These are phyloP conservation scores for Pithys albifrons DNA, from an alignment of 2,113 vertebrate genomes.

Conservation along the genomic window DNA sequence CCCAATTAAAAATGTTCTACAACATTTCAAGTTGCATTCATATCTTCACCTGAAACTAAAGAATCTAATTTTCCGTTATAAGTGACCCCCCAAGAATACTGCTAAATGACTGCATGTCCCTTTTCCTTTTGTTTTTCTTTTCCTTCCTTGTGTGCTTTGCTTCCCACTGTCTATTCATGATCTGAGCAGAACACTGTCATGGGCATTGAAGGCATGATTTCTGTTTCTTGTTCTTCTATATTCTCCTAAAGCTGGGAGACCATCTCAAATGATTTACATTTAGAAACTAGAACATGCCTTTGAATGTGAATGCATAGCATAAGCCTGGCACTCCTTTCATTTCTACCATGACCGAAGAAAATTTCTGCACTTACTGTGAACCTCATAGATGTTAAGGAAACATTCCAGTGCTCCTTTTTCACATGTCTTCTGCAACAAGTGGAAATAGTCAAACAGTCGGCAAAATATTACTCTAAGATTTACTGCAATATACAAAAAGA, in stretches of 20 bases:
- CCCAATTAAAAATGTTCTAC: neutral
- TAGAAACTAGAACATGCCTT: constrained; percentile 51
- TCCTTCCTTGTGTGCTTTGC: neutral
- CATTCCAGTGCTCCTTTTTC: neutral
- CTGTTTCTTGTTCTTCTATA: neutral
- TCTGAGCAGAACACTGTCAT: neutral
- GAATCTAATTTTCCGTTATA: neutral
- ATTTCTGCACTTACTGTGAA: constrained; percentile 6
- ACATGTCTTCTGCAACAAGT: neutral
- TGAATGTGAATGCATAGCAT: neutral
- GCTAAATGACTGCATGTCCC: neutral
- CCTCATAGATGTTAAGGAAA: neutral
- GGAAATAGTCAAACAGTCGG: neutral
- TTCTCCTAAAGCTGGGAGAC: neutral
- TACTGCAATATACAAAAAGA: constrained; percentile 17
- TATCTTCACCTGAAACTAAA: neutral
- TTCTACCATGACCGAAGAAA: constrained; percentile 6
- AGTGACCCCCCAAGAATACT: neutral
- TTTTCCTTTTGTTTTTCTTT: neutral
- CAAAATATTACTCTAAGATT: constrained; percentile 36
- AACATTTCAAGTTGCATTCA: neutral
- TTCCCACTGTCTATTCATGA: neutral
- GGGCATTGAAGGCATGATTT: neutral
- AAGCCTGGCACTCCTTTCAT: constrained; percentile 12
- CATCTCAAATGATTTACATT: constrained; percentile 34